A percentile compares a stretch with the other conserved stretches of the same genome.
Evolutionary conservation across 1,140 invertebrate species (phyloP).

Genomic region (Drosophila pandora): DNA sequence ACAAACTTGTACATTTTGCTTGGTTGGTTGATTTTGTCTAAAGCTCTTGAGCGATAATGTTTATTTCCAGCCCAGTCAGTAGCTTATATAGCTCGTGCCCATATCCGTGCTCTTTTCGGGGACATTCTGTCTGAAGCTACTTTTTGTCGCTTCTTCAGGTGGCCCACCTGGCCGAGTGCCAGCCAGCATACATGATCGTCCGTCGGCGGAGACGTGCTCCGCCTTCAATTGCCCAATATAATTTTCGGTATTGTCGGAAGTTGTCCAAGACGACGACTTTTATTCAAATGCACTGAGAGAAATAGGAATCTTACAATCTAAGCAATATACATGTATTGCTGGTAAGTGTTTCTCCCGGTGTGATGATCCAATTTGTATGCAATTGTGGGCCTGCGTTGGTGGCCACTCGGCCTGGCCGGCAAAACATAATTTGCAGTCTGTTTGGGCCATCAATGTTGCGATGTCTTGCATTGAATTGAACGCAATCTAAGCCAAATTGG

Average conservation of each 20-base stretch:
- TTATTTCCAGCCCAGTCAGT: slow-evolving; percentile 9
- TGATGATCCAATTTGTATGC: slow-evolving; percentile 63
- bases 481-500: slow-evolving; percentile 53
- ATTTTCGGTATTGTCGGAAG: slow-evolving; percentile 53
- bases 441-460: slow-evolving; percentile 36
- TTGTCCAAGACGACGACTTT: slow-evolving; percentile 9
- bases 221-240: slow-evolving; percentile 40
- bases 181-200: slow-evolving; percentile 44
- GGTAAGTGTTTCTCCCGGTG: slow-evolving; percentile 2
- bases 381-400: slow-evolving; percentile 26
- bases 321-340: too few relatives aligned
- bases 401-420: slow-evolving; percentile 5
- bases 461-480: slow-evolving; percentile 23
- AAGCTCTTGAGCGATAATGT: slow-evolving; percentile 61
- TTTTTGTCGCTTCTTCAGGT: slow-evolving; percentile 50
- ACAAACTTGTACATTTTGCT: slow-evolving; percentile 81
- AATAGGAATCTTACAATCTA: background rate
- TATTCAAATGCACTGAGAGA: slow-evolving; percentile 10
- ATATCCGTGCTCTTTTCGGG: slow-evolving; percentile 39
- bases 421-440: slow-evolving; percentile 41
- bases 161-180: slow-evolving; percentile 35
- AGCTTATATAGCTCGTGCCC: slow-evolving; percentile 67
- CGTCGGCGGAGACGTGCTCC: slow-evolving; percentile 42
- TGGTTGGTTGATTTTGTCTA: slow-evolving; percentile 36
- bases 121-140: slow-evolving; percentile 38